Evolutionary conservation across 2,797 vertebrate genomes (phyloP).

Genomic region (Nothura maculosa): DNA sequence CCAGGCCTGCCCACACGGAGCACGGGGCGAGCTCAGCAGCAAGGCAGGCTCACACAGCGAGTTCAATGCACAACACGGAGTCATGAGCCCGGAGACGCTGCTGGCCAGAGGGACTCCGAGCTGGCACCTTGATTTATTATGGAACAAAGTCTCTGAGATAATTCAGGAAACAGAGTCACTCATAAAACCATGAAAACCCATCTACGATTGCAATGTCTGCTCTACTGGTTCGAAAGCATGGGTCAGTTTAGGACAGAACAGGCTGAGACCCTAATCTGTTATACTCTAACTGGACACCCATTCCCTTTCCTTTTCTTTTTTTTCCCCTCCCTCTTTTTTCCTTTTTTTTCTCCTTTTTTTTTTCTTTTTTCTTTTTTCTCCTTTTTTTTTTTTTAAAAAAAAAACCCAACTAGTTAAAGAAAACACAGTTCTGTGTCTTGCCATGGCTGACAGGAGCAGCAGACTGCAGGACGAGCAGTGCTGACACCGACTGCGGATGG

Average conservation of each 20-base stretch:
- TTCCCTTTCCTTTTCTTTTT: not conserved
- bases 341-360: not conserved
- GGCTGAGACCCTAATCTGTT: not conserved
- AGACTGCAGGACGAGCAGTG: not conserved
- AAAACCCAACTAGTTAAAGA: not conserved
- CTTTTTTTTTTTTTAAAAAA: not conserved
- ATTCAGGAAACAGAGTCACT: not conserved
- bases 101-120: not conserved
- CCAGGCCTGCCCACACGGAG: not conserved
- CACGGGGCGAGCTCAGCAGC: rapidly evolving
- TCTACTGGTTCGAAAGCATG: not conserved
- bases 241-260: not conserved
- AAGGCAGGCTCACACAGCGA: rapidly evolving
- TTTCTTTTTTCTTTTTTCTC: not conserved
- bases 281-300: not conserved
- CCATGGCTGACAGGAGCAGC: not conserved
- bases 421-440: not conserved
- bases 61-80: not conserved
- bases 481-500: too few relatives aligned
- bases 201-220: not conserved
- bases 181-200: not conserved
- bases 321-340: too few relatives aligned
- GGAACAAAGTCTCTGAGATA: not conserved
- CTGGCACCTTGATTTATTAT: not conserved
- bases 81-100: not conserved